Evolutionary conservation across 2,888 invertebrate genomes (phyloP).

Genomic region (Lasioglossum zephyrum): DNA sequence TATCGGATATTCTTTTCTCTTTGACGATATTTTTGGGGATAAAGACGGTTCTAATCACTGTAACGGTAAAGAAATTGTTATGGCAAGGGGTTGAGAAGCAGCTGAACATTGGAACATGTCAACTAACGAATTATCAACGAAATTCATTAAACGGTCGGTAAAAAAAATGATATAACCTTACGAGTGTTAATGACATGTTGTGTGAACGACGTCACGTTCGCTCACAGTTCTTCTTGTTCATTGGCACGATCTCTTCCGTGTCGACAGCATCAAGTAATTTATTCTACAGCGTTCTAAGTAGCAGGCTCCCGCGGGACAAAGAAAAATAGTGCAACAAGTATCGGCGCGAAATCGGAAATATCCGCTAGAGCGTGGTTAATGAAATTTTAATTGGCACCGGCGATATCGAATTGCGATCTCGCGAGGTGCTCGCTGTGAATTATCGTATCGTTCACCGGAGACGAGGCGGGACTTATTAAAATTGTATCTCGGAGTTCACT

Average conservation of each 20-base stretch:
- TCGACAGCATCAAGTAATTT: background rate
- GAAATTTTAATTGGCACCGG: slow-evolving; percentile 11
- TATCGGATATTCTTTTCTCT: too few species aligned
- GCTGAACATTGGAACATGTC: too few species aligned
- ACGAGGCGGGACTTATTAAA: slow-evolving; percentile 6
- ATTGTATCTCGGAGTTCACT: background rate
- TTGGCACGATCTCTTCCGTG: background rate
- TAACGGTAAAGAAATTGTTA: too few species aligned
- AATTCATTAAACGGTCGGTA: background rate
- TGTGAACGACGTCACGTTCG: background rate
- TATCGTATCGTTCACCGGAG: background rate
- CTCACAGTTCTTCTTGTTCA: background rate
- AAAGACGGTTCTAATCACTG: too few species aligned
- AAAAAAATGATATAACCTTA: background rate
- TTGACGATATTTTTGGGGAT: too few species aligned
- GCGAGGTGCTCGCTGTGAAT: background rate
- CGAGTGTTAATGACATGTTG: background rate
- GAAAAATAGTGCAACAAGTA: background rate
- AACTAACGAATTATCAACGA: too few species aligned
- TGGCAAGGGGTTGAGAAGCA: too few species aligned
- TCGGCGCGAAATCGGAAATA: background rate
- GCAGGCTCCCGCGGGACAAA: background rate
- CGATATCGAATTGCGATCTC: background rate
- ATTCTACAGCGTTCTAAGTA: background rate
- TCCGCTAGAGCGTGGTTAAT: background rate